Base-by-base conservation (phyloP, 2,888 invertebrate genomes). In the Cephalotes varians region DNA sequence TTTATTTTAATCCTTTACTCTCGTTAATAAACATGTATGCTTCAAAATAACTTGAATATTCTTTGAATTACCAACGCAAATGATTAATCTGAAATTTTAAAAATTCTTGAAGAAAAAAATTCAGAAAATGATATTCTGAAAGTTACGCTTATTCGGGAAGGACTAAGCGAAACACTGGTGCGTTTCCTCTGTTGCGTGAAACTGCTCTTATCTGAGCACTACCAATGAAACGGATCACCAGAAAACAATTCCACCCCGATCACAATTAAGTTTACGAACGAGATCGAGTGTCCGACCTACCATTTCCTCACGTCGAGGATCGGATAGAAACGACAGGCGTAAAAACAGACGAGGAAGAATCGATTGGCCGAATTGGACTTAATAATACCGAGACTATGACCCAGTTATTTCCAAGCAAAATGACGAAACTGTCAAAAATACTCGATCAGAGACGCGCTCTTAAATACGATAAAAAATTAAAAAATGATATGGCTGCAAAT, bases 261-360 rank as follows among this genome's bases (percentile, higher is more conserved):
- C 77, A 54, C 74, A 83, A 86, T 89, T 89, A 88, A 86, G 85
- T 85, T 87, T 84, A 85, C 84, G 77, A 65, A 84, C 64, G 71
- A 49, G 64, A 82, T 49, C 71, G 64, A 80, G 73, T 58, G 65
- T 83, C 47, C 80, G 60, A 74, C 79, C 31, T 65, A 54, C 77
- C 72, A 84, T 84, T 83, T 82, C 44, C 76, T 74, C 80, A 40
- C 72, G 40, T 65, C 51, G 37, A 47, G 40, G 49, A 9, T 40
- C 12, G 28, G 28, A 15, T 3, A 60, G 69, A 44, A 60, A 9
- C 18, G 28, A 15, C 44, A 25, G 47, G 18, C 44, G 7, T 40
- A 60, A 47, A 69, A 77, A 82, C 44, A 77, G 34, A 4, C 51
- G 15, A 18, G 56, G 12, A 28, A 56, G 37, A 58, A 58, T 69